Evolutionary conservation across 2,797 vertebrate species (phyloP).

Genomic region (Acrossocheilus wenchowensis): DNA sequence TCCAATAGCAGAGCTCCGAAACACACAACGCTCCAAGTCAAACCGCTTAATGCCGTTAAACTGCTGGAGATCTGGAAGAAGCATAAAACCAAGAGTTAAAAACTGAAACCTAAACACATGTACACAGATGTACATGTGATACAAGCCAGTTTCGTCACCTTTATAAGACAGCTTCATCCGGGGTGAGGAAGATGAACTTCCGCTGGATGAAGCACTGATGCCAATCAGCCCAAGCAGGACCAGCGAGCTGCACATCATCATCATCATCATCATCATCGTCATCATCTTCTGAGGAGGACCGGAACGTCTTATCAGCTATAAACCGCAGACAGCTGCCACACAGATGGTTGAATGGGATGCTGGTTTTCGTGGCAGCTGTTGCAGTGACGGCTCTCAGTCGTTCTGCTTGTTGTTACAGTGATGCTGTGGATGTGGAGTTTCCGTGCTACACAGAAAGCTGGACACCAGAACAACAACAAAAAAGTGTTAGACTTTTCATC

Average conservation of each 20-base stretch:
- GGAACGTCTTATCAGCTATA: conserved; percentile 21
- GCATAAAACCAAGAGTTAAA: conserved; percentile 11
- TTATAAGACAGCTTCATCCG: conserved; percentile 84
- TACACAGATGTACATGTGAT: neutral
- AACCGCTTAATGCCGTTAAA: conserved; percentile 86
- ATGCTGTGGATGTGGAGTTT: conserved; percentile 32
- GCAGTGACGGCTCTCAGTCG: neutral
- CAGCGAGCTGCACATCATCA: conserved; percentile 73
- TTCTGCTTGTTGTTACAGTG: conserved; percentile 19
- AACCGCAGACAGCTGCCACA: conserved; percentile 21
- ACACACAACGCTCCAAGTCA: conserved; percentile 87
- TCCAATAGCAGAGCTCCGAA: conserved; percentile 90
- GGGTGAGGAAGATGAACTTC: conserved; percentile 73
- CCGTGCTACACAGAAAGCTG: conserved; percentile 16
- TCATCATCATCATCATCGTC: conserved; percentile 65
- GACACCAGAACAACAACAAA: conserved; percentile 14
- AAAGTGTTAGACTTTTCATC: conserved; percentile 31
- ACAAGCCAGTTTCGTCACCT: conserved; percentile 68
- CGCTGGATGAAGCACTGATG: conserved; percentile 66
- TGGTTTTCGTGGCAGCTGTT: conserved; percentile 37
- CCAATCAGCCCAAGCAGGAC: conserved; percentile 73
- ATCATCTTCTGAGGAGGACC: conserved; percentile 58
- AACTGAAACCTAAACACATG: conserved; percentile 18
- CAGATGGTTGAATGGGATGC: conserved; percentile 24
- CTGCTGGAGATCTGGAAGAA: conserved; percentile 84